Percentiles rank a stretch among this genome's conserved stretches.
Conservation (phyloP, 2,888 invertebrate genomes). For the Acrobasis repandana region DNA sequence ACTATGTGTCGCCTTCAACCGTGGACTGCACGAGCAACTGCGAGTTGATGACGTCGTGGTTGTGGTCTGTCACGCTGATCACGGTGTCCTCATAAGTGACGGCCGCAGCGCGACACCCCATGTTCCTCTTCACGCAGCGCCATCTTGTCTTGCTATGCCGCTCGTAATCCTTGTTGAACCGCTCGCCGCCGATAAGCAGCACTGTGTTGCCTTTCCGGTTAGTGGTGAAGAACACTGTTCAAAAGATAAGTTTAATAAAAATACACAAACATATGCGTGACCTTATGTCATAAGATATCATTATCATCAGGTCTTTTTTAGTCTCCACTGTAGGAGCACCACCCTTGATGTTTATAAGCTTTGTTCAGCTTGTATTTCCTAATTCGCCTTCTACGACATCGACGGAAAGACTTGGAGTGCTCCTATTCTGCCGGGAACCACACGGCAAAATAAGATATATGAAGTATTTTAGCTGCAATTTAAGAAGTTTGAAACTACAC, state of each 20-base stretch:
- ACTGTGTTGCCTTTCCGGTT: slow-evolving; percentile 15
- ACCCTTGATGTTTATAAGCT: no score
- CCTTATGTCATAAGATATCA: no score
- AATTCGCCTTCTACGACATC: no score
- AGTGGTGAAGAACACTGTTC: background rate
- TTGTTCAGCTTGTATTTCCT: no score
- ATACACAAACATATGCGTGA: no score
- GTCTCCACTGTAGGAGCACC: no score
- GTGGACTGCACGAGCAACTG: background rate
- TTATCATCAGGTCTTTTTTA: no score
- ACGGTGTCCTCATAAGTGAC: slow-evolving; percentile 34
- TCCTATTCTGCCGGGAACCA: no score
- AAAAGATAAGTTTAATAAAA: background rate
- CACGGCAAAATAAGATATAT: no score
- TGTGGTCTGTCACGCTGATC: slow-evolving; percentile 28
- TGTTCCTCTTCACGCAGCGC: slow-evolving; percentile 44
- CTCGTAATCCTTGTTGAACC: slow-evolving; percentile 21
- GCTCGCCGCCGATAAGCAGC: slow-evolving; percentile 18
- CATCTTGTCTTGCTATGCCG: slow-evolving; percentile 28
- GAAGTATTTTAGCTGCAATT: no score
- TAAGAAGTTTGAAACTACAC: no score
- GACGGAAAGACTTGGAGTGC: no score
- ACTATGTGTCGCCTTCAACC: background rate
- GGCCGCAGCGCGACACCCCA: slow-evolving; percentile 41
- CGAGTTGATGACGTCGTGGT: slow-evolving; percentile 23